These are phyloP conservation scores for Goniozus legneri DNA, from an alignment of 1,140 invertebrate genomes.

Conservation along the genomic window DNA sequence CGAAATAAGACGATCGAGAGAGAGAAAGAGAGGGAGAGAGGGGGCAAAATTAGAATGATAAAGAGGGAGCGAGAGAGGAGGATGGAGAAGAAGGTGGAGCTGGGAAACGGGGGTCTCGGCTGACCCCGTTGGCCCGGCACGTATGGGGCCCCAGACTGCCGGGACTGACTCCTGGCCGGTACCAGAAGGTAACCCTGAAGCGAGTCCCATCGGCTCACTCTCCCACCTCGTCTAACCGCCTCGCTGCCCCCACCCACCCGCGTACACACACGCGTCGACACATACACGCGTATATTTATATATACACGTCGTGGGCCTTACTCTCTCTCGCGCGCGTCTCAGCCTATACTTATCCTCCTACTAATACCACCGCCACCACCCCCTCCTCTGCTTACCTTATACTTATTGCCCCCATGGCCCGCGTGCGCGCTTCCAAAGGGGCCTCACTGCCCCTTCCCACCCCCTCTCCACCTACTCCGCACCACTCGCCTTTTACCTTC, in stretches of 20 bases:
- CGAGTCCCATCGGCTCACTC: conserved; percentile 19
- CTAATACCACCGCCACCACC: conserved; percentile 46
- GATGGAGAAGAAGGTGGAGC: conserved; percentile 20
- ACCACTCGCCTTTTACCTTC: conserved; percentile 32
- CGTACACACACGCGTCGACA: conserved; percentile 40
- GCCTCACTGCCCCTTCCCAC: background rate
- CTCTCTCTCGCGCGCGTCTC: conserved; percentile 21
- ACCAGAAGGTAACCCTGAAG: conserved; percentile 33
- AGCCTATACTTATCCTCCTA: conserved; percentile 56
- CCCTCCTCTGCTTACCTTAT: conserved; percentile 42
- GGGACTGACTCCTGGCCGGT: conserved; percentile 42
- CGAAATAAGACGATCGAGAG: background rate
- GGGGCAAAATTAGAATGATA: conserved; percentile 6
- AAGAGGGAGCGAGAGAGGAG: conserved; percentile 10
- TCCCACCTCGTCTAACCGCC: conserved; percentile 22
- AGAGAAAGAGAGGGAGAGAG: conserved; percentile 7
- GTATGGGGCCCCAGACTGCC: conserved; percentile 48
- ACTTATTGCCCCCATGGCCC: conserved; percentile 47
- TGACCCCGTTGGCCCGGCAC: conserved; percentile 51
- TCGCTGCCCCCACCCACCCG: conserved; percentile 53
- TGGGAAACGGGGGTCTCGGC: conserved; percentile 35
- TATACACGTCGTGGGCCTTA: background rate
- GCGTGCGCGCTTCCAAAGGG: conserved; percentile 32
- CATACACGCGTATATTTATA: background rate
- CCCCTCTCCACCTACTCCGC: background rate